Conservation (phyloP, 1,140 invertebrate species). For the Drosophila chauvacae region DNA sequence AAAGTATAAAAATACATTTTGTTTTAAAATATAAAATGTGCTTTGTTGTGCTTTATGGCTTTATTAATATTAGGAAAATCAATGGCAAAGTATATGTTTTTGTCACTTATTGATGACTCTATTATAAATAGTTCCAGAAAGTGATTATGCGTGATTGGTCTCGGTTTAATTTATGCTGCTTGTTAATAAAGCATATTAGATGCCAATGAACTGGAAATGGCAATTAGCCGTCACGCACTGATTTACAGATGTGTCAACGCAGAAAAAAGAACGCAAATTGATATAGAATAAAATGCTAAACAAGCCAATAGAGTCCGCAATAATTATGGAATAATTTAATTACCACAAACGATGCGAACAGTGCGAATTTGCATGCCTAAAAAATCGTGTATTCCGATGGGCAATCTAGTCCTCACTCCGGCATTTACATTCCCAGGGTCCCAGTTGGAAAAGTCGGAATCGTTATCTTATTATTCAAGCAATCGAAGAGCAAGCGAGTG, state of each 20-base stretch:
- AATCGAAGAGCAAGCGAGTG: slow-evolving; percentile 35
- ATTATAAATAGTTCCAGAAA: slow-evolving; percentile 16
- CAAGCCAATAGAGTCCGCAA: slow-evolving; percentile 38
- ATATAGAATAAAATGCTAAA: slow-evolving; percentile 37
- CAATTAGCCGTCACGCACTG: slow-evolving; percentile 56
- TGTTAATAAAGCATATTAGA: slow-evolving; percentile 69
- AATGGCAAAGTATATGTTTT: background rate
- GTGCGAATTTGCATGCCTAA: slow-evolving; percentile 4
- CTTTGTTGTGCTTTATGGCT: background rate
- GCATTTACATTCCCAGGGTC: background rate
- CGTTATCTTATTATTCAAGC: slow-evolving; percentile 36
- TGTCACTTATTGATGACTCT: slow-evolving; percentile 32
- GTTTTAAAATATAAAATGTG: slow-evolving; percentile 6
- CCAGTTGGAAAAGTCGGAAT: slow-evolving; percentile 2
- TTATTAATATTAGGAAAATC: background rate
- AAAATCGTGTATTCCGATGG: slow-evolving; percentile 3
- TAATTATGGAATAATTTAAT: slow-evolving; percentile 52
- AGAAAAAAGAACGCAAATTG: slow-evolving; percentile 2
- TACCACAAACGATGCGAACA: slow-evolving; percentile 23
- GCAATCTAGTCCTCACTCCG: background rate
- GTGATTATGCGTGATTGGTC: slow-evolving; percentile 24
- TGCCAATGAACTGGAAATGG: slow-evolving; percentile 65
- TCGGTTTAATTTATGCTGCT: slow-evolving; percentile 46
- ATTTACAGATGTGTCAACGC: slow-evolving; percentile 40
- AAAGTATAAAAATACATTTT: background rate